Evolutionary conservation across 1,140 invertebrate species (phyloP), one percentile per base, ranked within the genome.

Genomic region (Tetraneura akinire): DNA sequence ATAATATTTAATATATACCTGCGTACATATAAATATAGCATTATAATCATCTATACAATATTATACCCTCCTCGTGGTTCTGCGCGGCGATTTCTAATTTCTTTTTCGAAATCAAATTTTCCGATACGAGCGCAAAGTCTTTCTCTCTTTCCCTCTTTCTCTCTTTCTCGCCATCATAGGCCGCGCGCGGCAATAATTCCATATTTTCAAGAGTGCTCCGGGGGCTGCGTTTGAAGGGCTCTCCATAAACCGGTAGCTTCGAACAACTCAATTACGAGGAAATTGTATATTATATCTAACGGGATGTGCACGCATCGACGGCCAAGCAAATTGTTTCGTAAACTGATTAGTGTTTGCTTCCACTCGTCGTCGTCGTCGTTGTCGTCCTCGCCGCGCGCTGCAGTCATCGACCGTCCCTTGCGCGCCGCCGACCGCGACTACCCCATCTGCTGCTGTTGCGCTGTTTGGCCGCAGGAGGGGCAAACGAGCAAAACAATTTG

Each of bases 251-350:
- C 74, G 74, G 74, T 78, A 78, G 74, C 53, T 55, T 78, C 74
- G 74, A 78, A 78, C 74, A 78, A 78, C 74, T 78, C 74, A 78
- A 78, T 78, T 78, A 78, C 53, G 74, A 78, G 74, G 74, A 78
- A 78, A 78, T 78, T 78, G 74, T 78, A 78, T 62, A 78, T 78
- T 78, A 78, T 78, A 78, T 78, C 74, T 78, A 60, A 78, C 74
- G 55, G 74, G 74, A 78, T 45, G 51, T 55, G 71, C 32, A 78
- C 74, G 74, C 74, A 78, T 78, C 74, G 26, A 78, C 74, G 74
- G 74, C 74, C 74, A 62, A 78, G 74, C 74, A 78, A 78, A 78
- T 78, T 78, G 74, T 78, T 78, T 78, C 74, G 74, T 78, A 78
- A 78, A 78, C 74, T 78, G 74, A 78, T 78, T 78, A 78, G 74